These are phyloP conservation scores for Ctenoplectra terminalis DNA, from an alignment of 1,140 invertebrate species.

Conservation along the genomic window DNA sequence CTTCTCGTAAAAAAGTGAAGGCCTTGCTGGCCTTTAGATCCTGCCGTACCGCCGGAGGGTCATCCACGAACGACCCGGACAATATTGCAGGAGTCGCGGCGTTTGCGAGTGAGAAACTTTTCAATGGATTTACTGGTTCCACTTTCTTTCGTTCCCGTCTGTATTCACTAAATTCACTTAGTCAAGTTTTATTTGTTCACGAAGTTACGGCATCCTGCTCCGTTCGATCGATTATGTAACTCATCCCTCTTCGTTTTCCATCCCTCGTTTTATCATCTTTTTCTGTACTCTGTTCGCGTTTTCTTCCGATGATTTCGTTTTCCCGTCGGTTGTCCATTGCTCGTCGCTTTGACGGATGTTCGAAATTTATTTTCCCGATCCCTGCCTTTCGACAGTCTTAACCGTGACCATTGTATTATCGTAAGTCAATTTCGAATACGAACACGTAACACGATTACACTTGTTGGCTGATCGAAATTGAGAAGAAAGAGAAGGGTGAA, in stretches of 20 bases:
- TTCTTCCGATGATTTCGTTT: neutral
- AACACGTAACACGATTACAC: neutral
- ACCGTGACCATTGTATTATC: neutral
- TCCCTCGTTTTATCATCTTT: slow-evolving; percentile 24
- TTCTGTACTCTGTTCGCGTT: neutral
- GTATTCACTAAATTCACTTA: slow-evolving; percentile 74
- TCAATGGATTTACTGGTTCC: slow-evolving; percentile 72
- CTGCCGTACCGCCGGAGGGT: slow-evolving; percentile 54
- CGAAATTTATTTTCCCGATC: too few relatives aligned
- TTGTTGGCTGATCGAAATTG: neutral
- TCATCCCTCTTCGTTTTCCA: slow-evolving; percentile 19
- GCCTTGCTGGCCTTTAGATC: slow-evolving; percentile 43
- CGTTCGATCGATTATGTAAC: slow-evolving; percentile 72
- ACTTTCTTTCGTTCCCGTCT: slow-evolving; percentile 64
- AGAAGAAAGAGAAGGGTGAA: neutral
- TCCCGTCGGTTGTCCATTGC: neutral
- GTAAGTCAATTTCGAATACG: neutral
- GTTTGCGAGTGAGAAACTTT: slow-evolving; percentile 71
- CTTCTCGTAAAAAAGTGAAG: slow-evolving; percentile 34
- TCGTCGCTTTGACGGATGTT: too few relatives aligned
- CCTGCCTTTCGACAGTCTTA: too few relatives aligned
- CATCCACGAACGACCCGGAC: slow-evolving; percentile 61
- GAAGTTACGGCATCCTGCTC: slow-evolving; percentile 67
- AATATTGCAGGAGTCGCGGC: slow-evolving; percentile 63
- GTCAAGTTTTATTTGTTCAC: slow-evolving; percentile 72